Evolutionary conservation across 2,113 vertebrate genomes (phyloP).

Genomic region (Aviceda subcristata): DNA sequence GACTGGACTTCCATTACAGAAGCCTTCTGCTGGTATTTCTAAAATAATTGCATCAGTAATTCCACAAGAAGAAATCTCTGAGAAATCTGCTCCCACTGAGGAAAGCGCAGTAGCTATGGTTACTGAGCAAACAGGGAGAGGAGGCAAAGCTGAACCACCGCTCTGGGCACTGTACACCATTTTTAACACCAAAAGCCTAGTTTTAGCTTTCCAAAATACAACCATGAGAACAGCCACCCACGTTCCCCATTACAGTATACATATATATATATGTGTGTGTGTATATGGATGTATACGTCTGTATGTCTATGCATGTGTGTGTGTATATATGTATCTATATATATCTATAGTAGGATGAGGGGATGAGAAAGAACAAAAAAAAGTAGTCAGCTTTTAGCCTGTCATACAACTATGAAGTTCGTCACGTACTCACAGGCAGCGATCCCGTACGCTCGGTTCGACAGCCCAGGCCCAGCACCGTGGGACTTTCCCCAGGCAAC

Average conservation of each 20-base stretch:
- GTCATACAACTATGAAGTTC: neutral
- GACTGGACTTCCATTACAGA: neutral
- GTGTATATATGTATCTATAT: neutral
- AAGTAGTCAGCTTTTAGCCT: neutral
- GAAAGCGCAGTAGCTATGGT: slow-evolving; percentile 36
- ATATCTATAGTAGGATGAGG: neutral
- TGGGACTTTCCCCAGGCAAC: neutral
- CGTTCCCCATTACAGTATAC: neutral
- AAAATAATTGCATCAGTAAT: neutral
- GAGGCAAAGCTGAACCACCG: neutral
- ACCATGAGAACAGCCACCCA: slow-evolving; percentile 6
- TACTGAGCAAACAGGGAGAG: neutral
- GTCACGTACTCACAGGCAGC: neutral
- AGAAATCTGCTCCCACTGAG: neutral
- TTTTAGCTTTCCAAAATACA: slow-evolving; percentile 28
- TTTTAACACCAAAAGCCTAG: slow-evolving; percentile 17
- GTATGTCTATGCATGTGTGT: neutral
- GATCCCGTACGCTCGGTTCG: neutral
- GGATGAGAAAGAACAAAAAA: neutral
- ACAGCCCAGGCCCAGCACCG: neutral
- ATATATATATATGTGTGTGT: neutral
- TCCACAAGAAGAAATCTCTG: neutral
- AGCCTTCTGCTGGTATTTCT: neutral
- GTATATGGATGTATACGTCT: neutral
- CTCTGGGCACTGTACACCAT: neutral